Conservation (phyloP, 2,113 vertebrate species). For the Ictalurus punctatus region DNA sequence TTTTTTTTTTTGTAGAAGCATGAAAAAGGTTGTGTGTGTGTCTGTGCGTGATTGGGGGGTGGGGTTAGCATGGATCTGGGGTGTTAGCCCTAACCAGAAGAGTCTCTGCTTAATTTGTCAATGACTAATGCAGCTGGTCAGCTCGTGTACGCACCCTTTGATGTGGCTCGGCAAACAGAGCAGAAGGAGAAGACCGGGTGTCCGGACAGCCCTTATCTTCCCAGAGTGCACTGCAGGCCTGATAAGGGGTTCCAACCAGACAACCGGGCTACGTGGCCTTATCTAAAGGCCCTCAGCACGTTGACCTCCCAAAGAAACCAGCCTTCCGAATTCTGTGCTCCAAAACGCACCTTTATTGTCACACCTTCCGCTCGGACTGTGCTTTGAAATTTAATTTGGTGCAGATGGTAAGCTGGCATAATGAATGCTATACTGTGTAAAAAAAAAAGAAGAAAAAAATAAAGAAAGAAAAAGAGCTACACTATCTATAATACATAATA, state of each 20-base stretch:
- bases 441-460: neutral
- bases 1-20: neutral
- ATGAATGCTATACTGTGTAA: neutral
- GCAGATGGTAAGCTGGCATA: neutral
- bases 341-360: conserved; percentile 38
- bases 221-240: conserved; percentile 62
- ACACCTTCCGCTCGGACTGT: neutral
- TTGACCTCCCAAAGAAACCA: conserved; percentile 46
- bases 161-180: conserved; percentile 72
- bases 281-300: conserved; percentile 60
- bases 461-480: too few relatives aligned
- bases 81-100: conserved; percentile 47
- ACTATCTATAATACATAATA: too few relatives aligned
- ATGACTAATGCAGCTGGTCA: conserved; percentile 66
- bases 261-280: conserved; percentile 61
- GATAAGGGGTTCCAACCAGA: conserved; percentile 66
- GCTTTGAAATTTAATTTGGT: neutral
- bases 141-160: conserved; percentile 65
- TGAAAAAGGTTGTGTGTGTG: neutral
- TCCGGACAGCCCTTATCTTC: conserved; percentile 70
- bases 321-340: conserved; percentile 24
- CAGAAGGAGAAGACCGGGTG: conserved; percentile 37
- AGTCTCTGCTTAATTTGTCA: conserved; percentile 59
- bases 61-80: too few relatives aligned
- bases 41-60: neutral